Evolutionary conservation across 1,140 invertebrate genomes (phyloP).

Genomic region (Chrysoperla carnea): DNA sequence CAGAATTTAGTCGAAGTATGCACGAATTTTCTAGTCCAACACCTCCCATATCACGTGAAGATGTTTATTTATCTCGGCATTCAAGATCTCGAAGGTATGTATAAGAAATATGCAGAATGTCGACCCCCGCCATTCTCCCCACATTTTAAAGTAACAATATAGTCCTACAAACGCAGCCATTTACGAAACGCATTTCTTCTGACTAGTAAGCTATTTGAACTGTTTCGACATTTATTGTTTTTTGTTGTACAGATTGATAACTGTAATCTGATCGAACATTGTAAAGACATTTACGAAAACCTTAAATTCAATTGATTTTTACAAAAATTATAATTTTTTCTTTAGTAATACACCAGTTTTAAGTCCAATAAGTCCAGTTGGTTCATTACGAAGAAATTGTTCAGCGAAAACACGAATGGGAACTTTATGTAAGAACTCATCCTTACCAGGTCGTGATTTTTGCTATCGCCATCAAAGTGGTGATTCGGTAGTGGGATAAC

Average conservation of each 20-base stretch:
- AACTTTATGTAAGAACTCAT: slow-evolving; percentile 15
- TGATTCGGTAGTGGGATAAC: slow-evolving; percentile 1
- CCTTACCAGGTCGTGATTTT: slow-evolving; percentile 13
- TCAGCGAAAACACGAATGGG: slow-evolving; percentile 16
- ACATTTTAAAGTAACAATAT: too few relatives aligned
- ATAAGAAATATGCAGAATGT: too few relatives aligned
- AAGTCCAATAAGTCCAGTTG: slow-evolving; percentile 5
- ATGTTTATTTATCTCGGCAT: slow-evolving; percentile 6
- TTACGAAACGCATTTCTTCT: too few relatives aligned
- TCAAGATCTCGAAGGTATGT: slow-evolving; percentile 10
- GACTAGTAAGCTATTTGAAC: too few relatives aligned
- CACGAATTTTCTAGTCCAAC: slow-evolving; percentile 11
- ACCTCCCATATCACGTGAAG: slow-evolving; percentile 15
- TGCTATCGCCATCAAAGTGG: slow-evolving; percentile 15
- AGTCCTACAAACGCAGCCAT: too few relatives aligned
- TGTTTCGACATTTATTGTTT: too few relatives aligned
- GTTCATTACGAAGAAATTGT: slow-evolving; percentile 9
- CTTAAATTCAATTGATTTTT: too few relatives aligned
- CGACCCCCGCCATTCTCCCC: too few relatives aligned
- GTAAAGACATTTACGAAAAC: too few relatives aligned
- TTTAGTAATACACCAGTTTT: slow-evolving; percentile 10
- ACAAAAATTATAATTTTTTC: neutral
- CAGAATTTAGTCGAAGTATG: slow-evolving; percentile 1
- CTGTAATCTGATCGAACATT: too few relatives aligned
- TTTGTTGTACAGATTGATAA: too few relatives aligned